phyloP scores from a whole-genome alignment of 1,140 invertebrate genomes.

The Orussus abietinus region DNA sequence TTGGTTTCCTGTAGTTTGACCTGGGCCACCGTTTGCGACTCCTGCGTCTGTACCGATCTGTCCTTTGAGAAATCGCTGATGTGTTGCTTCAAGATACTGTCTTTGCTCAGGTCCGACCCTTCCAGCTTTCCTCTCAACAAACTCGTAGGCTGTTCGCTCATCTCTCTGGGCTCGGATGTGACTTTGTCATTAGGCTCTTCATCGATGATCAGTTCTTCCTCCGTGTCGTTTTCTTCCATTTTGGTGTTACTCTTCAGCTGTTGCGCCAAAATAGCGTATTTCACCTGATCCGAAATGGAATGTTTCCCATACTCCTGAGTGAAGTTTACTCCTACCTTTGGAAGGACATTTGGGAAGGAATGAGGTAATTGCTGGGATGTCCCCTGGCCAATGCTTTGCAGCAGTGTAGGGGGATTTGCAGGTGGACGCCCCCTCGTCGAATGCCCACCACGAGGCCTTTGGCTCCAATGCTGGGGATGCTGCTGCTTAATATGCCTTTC shows the following conservation, averaged over 20 bases:
- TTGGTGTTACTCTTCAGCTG: conserved; percentile 62
- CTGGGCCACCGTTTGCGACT: no score
- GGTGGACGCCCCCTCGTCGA: conserved; percentile 53
- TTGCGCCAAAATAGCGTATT: conserved; percentile 73
- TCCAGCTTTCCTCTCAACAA: conserved; percentile 42
- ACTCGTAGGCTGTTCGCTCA: conserved; percentile 38
- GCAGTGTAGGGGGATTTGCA: conserved; percentile 32
- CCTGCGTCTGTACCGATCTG: no score
- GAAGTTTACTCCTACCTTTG: conserved; percentile 20
- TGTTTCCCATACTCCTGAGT: conserved; percentile 30
- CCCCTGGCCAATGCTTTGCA: conserved; percentile 25
- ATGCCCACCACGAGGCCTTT: conserved; percentile 60
- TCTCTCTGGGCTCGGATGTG: conserved; percentile 28
- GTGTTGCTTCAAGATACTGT: no score
- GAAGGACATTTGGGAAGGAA: conserved; percentile 24
- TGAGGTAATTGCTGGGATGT: conserved; percentile 15
- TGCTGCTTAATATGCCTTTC: conserved; percentile 91
- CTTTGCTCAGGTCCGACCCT: no score
- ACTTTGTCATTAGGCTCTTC: conserved; percentile 45
- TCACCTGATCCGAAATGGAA: conserved; percentile 70
- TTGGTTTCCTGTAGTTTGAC: conserved; percentile 54
- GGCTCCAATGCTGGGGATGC: conserved; percentile 83
- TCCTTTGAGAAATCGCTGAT: no score
- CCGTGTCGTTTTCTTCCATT: conserved; percentile 57
- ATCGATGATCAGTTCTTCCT: conserved; percentile 70